A percentile compares a stretch with the other conserved stretches of the same genome.
Evolutionary conservation across 2,888 invertebrate species (phyloP).

Genomic region (Stenolophus ochropezus): DNA sequence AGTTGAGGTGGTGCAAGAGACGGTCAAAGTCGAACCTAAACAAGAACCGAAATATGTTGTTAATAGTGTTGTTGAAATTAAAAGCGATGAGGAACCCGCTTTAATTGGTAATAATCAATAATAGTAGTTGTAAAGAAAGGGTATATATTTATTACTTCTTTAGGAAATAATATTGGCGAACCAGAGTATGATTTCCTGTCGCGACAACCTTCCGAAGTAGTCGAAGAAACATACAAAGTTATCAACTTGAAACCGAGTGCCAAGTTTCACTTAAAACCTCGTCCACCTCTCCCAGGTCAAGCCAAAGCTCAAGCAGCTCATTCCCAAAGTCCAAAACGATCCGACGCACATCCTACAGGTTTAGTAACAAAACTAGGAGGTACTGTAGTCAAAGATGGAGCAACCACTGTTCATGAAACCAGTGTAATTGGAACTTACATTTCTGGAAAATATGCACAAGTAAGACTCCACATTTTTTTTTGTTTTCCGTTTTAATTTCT

Average conservation of each 20-base stretch:
- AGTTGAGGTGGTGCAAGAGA: constrained; percentile 69
- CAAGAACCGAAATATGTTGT: constrained; percentile 70
- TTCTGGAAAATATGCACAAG: constrained; percentile 91
- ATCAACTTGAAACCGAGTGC: constrained; percentile 86
- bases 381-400: constrained; percentile 87
- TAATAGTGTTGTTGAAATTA: constrained; percentile 77
- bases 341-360: constrained; percentile 84
- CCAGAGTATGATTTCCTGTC: constrained; percentile 91
- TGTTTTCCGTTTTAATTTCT: constrained; percentile 63
- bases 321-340: constrained; percentile 72
- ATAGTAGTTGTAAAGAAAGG: neutral
- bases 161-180: constrained; percentile 84
- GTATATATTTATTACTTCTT: neutral
- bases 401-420: constrained; percentile 90
- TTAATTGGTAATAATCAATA: constrained; percentile 68
- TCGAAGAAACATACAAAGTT: constrained; percentile 90
- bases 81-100: constrained; percentile 77
- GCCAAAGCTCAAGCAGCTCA: constrained; percentile 71
- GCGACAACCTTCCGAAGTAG: constrained; percentile 88
- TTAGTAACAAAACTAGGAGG: constrained; percentile 90
- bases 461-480: neutral
- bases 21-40: constrained; percentile 62
- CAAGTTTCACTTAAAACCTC: constrained; percentile 74
- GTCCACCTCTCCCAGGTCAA: constrained; percentile 70
- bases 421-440: constrained; percentile 93